Evolutionary conservation across 2,888 invertebrate species (phyloP), one percentile per base, ranked within the genome.

Genomic region (Leptinotarsa haldemani): DNA sequence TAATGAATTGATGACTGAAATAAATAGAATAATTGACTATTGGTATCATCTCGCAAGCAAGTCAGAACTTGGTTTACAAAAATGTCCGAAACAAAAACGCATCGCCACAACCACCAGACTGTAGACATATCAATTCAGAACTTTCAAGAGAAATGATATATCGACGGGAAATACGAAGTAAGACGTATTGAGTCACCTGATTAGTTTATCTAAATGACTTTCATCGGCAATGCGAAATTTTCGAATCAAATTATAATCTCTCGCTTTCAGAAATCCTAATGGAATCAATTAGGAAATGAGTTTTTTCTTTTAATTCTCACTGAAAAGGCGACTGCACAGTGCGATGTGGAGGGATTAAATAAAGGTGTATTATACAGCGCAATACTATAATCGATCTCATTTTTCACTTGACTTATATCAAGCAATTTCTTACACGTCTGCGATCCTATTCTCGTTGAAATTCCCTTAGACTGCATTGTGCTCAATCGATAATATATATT

Each of bases 321-420:
- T 65, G 69, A 69, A 68, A 56, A n/a, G 22, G 30, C 50, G 46
- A 47, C 61, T 64, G 64, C 22, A 22, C 22, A 70, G 70, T 65
- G 70, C 72, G 52, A 66, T 70, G 65, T 63, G 50, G 25, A 70
- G 73, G 63, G 71, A 74, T 71, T 71, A 65, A 70, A 73, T 71
- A 70, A 74, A 73, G 67, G 71, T 69, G 67, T 71, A 73, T 72
- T 77, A 65, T 70, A 70, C 67, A 71, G 64, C 73, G 58, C 68
- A 71, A 48, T 76, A 75, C 3, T 16, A 80, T 81, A 80, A 81
- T 80, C 80, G 79, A 80, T 80, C 78, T 74, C 75, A 79, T 80
- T 80, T 80, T 79, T 78, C 80, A 75, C 76, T 72, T 77, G 79
- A 80, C 80, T 82, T 80, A 74, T 65, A 56, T 53, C 72, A 65